Percentiles rank a stretch among this genome's conserved stretches.
Conservation (phyloP, 2,888 invertebrate genomes). For the Acleris emargana region DNA sequence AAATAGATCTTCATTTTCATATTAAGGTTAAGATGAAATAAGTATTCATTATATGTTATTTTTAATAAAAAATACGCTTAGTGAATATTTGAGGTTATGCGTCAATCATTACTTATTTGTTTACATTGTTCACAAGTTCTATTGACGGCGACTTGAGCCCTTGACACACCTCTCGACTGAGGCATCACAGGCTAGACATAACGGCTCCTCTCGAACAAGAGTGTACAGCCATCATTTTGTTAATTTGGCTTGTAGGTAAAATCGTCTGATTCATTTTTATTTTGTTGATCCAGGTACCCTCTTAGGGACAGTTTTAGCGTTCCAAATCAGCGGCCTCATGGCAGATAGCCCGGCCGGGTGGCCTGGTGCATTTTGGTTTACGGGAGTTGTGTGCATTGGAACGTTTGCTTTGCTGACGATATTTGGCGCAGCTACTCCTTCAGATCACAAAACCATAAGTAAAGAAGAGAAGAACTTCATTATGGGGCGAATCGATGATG, state of each 20-base stretch:
- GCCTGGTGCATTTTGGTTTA: conserved; percentile 23
- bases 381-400: conserved; percentile 8
- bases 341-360: conserved; percentile 18
- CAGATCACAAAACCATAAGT: conserved; percentile 18
- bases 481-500: conserved; percentile 19
- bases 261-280: not conserved
- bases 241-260: not conserved
- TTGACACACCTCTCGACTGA: too few relatives aligned
- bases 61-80: too few relatives aligned
- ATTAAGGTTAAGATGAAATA: too few relatives aligned
- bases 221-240: not conserved
- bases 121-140: too few relatives aligned
- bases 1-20: too few relatives aligned
- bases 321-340: conserved; percentile 22
- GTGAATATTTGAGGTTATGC: too few relatives aligned
- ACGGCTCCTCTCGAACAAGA: too few relatives aligned
- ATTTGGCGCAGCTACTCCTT: conserved; percentile 20
- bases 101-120: too few relatives aligned
- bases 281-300: conserved; percentile 9
- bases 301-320: conserved; percentile 25
- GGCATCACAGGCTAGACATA: too few relatives aligned
- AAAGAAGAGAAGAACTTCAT: conserved; percentile 28
- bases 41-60: too few relatives aligned
- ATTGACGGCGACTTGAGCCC: too few relatives aligned
- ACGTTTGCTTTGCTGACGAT: conserved; percentile 9